Evolutionary conservation across 2,797 vertebrate species (phyloP).

Genomic region (Coluber constrictor): DNA sequence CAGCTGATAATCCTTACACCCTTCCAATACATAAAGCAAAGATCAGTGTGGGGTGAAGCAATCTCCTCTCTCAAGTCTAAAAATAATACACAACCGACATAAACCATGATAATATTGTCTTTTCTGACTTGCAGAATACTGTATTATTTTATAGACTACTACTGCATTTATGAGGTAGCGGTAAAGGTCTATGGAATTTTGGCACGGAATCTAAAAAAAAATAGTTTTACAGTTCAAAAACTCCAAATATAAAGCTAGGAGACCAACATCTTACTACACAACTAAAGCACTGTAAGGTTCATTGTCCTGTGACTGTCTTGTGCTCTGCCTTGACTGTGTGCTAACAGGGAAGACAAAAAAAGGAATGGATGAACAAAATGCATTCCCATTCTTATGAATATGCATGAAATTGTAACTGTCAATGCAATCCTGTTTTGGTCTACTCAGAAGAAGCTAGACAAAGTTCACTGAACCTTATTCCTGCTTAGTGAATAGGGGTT

Average conservation of each 20-base stretch:
- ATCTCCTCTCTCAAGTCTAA: slow-evolving; percentile 8
- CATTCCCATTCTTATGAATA: neutral
- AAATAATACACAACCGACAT: slow-evolving; percentile 1
- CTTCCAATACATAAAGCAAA: slow-evolving; percentile 30
- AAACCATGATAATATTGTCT: neutral
- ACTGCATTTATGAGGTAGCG: neutral
- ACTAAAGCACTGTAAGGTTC: neutral
- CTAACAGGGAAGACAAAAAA: neutral
- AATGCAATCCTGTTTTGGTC: neutral
- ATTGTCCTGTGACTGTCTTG: slow-evolving; percentile 18
- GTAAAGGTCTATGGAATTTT: neutral
- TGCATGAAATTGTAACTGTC: neutral
- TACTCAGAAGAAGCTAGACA: neutral
- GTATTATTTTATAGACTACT: neutral
- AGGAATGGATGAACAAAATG: neutral
- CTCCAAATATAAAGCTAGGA: neutral
- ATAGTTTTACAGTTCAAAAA: neutral
- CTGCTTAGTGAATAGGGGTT: neutral
- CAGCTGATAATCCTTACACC: slow-evolving; percentile 46
- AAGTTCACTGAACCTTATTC: neutral
- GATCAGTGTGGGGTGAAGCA: slow-evolving; percentile 7
- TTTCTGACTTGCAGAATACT: neutral
- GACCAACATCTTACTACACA: neutral
- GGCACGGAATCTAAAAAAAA: neutral
- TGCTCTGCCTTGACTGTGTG: neutral